Evolutionary conservation across 2,888 invertebrate genomes (phyloP), one percentile per base, ranked within the genome.

Genomic region (Liopterus haemorrhoidalis): DNA sequence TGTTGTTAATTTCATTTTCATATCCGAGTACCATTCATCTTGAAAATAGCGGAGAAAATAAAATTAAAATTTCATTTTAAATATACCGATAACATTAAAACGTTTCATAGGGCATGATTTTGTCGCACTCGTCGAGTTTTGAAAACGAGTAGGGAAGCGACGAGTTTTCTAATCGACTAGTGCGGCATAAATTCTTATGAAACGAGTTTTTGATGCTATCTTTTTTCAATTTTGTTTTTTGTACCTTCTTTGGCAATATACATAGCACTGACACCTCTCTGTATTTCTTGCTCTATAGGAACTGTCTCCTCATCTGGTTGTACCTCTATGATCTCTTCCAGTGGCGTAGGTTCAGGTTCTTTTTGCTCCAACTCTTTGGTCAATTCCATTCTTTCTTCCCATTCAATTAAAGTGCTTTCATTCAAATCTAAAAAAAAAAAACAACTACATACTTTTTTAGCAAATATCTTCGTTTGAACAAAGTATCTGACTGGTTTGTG

Each of bases 21-120:
- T 72, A 38, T 67, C 67, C 0, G 57, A 59, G 42, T 71, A 74
- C 0, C 64, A 59, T 1, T 63, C 56, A 35, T 75, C 79, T 79
- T 63, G 1, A 67, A 67, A 25, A n/a, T n/a, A n/a, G n/a, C n/a
- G n/a, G 32, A 40, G 35, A 43, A 27, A 30, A 25, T 33, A 9
- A 5, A 18, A 16, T 9, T 11, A 27, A 16, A 4, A 28, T 24
- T 21, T 19, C 9, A 9, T n/a, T 30, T 12, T 12, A 12, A 48
- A 58, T 57, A 56, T 55, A 59, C 60, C 27, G 43, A 6, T 8
- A 6, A 9, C 18, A 8, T 14, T 35, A 9, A 16, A 12, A 8
- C 16, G 24, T 24, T n/a, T 8, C 6, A 24, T 8, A 24, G 8
- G 8, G 9, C 31, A 38, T 27, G 12, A 6, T 8, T 6, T 31